Evolutionary conservation across 2,113 vertebrate species (phyloP).

Genomic region (Shinisaurus crocodilurus): DNA sequence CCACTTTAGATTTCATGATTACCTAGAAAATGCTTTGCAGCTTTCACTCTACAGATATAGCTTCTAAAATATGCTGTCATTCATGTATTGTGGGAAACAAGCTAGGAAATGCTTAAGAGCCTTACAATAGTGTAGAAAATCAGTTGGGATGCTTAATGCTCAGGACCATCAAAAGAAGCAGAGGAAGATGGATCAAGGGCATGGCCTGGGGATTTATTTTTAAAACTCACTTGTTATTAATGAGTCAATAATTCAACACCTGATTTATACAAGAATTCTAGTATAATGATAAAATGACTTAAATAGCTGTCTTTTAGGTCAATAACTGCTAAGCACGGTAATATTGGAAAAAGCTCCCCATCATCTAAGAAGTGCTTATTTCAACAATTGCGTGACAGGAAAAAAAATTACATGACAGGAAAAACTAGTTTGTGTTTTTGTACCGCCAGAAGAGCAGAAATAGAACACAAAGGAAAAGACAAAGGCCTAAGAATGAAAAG

Average conservation of each 20-base stretch:
- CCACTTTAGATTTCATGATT: conserved; percentile 70
- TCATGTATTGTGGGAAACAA: conserved; percentile 60
- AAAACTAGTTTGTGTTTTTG: background rate
- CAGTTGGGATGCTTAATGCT: conserved; percentile 38
- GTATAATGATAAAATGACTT: conserved; percentile 20
- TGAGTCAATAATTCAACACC: conserved; percentile 11
- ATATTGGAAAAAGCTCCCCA: conserved; percentile 28
- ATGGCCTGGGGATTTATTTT: background rate
- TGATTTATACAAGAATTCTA: conserved; percentile 15
- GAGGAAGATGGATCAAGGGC: conserved; percentile 4
- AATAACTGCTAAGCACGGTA: conserved; percentile 27
- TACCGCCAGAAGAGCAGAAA: background rate
- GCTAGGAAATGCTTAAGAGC: conserved; percentile 51
- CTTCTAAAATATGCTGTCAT: conserved; percentile 63
- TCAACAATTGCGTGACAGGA: background rate
- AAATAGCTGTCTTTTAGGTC: conserved; percentile 7
- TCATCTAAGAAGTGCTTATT: conserved; percentile 19
- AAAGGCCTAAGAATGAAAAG: background rate
- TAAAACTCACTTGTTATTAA: conserved; percentile 18
- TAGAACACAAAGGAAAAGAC: background rate
- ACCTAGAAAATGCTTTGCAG: conserved; percentile 60
- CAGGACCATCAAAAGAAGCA: conserved; percentile 44
- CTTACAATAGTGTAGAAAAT: conserved; percentile 49
- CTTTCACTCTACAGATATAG: conserved; percentile 46
- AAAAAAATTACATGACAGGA: conserved; percentile 8